These are phyloP conservation scores for Stictocephala bisonia DNA, from an alignment of 2,888 invertebrate species.

Conservation along the genomic window DNA sequence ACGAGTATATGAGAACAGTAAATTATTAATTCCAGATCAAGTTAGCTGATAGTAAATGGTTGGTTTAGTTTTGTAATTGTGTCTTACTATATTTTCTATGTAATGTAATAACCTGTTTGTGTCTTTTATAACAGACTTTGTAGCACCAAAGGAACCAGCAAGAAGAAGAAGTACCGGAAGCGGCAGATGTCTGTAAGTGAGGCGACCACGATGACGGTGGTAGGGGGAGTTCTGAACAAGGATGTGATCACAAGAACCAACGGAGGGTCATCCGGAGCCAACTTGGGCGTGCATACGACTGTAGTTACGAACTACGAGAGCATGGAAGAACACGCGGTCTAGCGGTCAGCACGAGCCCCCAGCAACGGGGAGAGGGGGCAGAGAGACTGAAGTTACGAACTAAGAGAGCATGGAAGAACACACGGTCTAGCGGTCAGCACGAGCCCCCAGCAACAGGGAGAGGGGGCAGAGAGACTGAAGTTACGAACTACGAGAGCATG, in stretches of 20 bases:
- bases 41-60: no score
- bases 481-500: not conserved
- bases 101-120: no score
- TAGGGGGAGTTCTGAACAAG: conserved; percentile 31
- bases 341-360: no score
- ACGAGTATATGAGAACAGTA: no score
- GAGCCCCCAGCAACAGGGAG: no score
- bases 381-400: not conserved
- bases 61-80: no score
- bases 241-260: conserved; percentile 29
- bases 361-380: no score
- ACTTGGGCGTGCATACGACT: conserved; percentile 14
- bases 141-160: conserved; percentile 34
- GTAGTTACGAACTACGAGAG: conserved; percentile 25
- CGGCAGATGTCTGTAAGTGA: conserved; percentile 44
- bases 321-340: conserved; percentile 41
- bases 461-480: no score
- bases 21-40: no score
- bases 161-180: conserved; percentile 38
- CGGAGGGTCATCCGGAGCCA: conserved; percentile 25
- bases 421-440: conserved; percentile 1
- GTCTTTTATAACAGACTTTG: conserved; percentile 38
- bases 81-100: no score
- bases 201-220: conserved; percentile 42
- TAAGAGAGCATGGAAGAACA: not conserved